These are phyloP conservation scores for Riptortus pedestris DNA, from an alignment of 1,140 invertebrate species.

Conservation along the genomic window DNA sequence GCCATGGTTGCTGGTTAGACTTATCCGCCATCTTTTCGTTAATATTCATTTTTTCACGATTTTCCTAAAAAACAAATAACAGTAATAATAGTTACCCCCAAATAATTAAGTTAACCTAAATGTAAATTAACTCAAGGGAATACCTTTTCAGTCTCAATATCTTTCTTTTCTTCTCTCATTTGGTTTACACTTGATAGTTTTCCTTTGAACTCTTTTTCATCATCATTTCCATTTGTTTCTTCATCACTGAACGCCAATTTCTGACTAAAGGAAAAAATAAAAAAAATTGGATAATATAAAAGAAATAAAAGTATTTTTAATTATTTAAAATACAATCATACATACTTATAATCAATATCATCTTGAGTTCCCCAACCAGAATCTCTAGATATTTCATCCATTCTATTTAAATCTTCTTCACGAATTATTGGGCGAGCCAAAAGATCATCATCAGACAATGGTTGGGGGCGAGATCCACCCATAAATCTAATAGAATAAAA, in stretches of 20 bases:
- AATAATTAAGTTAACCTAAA: neutral
- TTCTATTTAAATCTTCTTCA: slow-evolving; percentile 79
- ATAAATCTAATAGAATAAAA: slow-evolving; percentile 24
- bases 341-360: slow-evolving; percentile 81
- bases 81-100: neutral
- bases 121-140: neutral
- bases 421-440: slow-evolving; percentile 71
- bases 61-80: neutral
- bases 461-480: slow-evolving; percentile 34
- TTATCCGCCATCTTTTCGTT: neutral
- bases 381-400: slow-evolving; percentile 82
- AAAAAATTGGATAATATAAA: too few relatives aligned
- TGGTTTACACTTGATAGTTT: slow-evolving; percentile 16
- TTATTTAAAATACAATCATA: neutral
- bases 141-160: slow-evolving; percentile 15
- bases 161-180: slow-evolving; percentile 28
- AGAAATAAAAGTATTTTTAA: neutral
- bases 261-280: too few relatives aligned
- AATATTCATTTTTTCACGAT: neutral
- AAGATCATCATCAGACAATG: slow-evolving; percentile 39
- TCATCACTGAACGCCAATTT: slow-evolving; percentile 90
- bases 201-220: slow-evolving; percentile 34
- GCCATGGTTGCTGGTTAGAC: neutral
- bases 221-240: slow-evolving; percentile 47
- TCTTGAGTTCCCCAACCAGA: slow-evolving; percentile 83